A percentile compares a stretch with the other conserved stretches of the same genome.
These are phyloP conservation scores for Eriosoma lanigerum DNA, from an alignment of 1,140 invertebrate genomes.

Conservation along the genomic window DNA sequence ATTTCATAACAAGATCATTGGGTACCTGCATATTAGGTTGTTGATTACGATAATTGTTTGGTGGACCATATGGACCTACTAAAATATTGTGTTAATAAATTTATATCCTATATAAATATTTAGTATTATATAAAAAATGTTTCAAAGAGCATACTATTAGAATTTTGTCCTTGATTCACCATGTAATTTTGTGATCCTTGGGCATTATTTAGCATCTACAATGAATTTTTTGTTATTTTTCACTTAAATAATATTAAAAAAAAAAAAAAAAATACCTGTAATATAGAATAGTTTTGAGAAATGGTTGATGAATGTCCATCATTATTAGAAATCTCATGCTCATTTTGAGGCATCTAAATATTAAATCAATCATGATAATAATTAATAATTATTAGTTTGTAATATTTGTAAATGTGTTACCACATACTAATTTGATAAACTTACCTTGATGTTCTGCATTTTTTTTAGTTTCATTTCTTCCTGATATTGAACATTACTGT, in stretches of 20 bases:
- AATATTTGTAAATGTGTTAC: background rate
- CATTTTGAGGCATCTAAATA: slow-evolving; percentile 37
- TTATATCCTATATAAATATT: background rate
- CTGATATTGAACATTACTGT: slow-evolving; percentile 21
- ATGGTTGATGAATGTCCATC: background rate
- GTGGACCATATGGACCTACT: slow-evolving; percentile 20
- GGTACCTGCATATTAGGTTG: slow-evolving; percentile 57
- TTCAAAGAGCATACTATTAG: background rate
- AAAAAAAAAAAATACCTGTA: slow-evolving; percentile 30
- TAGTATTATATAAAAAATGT: background rate
- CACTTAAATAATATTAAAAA: background rate
- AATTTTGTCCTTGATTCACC: slow-evolving; percentile 37
- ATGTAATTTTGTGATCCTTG: slow-evolving; percentile 31
- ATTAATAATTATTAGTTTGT: background rate
- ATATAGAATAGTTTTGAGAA: slow-evolving; percentile 46
- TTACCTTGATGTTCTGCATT: slow-evolving; percentile 25
- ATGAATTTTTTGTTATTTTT: background rate
- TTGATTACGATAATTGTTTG: slow-evolving; percentile 38
- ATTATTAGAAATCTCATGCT: slow-evolving; percentile 23
- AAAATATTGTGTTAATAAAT: background rate
- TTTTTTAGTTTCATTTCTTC: slow-evolving; percentile 40
- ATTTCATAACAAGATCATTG: slow-evolving; percentile 62
- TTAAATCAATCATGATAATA: background rate
- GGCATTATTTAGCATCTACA: slow-evolving; percentile 43
- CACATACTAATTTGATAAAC: background rate